These are phyloP conservation scores for Anagyrus pseudococci DNA, from an alignment of 2,888 invertebrate species.

Conservation along the genomic window DNA sequence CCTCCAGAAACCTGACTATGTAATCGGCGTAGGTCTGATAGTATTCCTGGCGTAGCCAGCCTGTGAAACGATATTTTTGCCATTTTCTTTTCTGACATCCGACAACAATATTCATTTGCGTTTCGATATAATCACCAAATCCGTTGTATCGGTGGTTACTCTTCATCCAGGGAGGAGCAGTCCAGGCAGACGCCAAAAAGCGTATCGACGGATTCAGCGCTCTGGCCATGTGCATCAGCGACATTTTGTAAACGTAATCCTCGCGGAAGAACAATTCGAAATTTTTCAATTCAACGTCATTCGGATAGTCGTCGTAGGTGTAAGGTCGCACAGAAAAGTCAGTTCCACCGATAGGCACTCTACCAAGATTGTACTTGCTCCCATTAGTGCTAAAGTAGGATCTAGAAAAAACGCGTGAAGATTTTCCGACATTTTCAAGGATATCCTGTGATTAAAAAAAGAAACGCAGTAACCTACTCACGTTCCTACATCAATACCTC, in stretches of 20 bases:
- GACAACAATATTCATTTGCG: too few species aligned
- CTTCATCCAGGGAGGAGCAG: slow-evolving; percentile 77
- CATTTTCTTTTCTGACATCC: too few species aligned
- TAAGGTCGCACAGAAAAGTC: slow-evolving; percentile 86
- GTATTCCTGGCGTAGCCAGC: slow-evolving; percentile 63
- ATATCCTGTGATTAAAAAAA: not conserved
- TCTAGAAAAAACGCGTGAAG: slow-evolving; percentile 61
- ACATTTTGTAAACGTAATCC: slow-evolving; percentile 74
- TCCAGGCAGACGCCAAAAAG: slow-evolving; percentile 70
- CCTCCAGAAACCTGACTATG: slow-evolving; percentile 79
- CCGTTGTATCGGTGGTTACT: slow-evolving; percentile 68
- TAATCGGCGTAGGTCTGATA: slow-evolving; percentile 86
- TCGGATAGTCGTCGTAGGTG: slow-evolving; percentile 75
- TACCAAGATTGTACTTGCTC: slow-evolving; percentile 78
- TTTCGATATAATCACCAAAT: slow-evolving; percentile 58
- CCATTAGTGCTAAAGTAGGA: slow-evolving; percentile 77
- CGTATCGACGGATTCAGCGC: slow-evolving; percentile 62
- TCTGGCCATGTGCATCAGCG: slow-evolving; percentile 64
- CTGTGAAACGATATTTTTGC: slow-evolving; percentile 38
- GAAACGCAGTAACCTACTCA: not conserved
- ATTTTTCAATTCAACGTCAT: slow-evolving; percentile 68
- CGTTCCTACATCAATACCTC: too few species aligned
- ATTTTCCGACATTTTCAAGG: too few species aligned
- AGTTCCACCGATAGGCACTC: slow-evolving; percentile 84
- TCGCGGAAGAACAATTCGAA: slow-evolving; percentile 72